A percentile compares a stretch with the other conserved stretches of the same genome.
These are phyloP conservation scores for Bos indicus DNA, from an alignment of 2,113 vertebrate genomes.

Conservation along the genomic window DNA sequence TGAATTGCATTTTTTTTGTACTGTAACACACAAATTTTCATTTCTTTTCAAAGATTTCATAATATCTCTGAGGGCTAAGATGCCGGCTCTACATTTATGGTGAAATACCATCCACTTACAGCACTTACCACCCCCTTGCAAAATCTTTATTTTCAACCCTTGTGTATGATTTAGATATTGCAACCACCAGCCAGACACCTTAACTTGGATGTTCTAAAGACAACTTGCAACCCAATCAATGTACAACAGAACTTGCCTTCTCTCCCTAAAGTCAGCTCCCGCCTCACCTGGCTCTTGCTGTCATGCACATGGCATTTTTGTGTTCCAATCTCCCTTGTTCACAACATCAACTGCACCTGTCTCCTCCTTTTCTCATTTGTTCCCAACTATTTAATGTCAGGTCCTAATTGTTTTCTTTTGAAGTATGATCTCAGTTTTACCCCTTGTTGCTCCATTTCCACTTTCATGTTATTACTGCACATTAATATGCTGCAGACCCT, in stretches of 20 bases:
- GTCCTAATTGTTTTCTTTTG: neutral
- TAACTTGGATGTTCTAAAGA: neutral
- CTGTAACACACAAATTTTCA: neutral
- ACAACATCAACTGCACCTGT: neutral
- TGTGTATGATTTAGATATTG: neutral
- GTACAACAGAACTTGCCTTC: neutral
- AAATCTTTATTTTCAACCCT: neutral
- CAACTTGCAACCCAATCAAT: neutral
- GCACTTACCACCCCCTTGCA: neutral
- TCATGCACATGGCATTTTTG: neutral
- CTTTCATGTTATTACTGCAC: neutral
- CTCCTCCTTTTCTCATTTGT: neutral
- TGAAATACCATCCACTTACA: neutral
- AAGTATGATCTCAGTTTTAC: neutral
- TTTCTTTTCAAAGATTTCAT: neutral
- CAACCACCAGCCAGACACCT: neutral
- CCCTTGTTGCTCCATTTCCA: neutral
- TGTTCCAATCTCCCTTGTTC: neutral
- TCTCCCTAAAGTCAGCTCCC: neutral
- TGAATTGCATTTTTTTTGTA: neutral
- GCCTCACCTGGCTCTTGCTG: neutral
- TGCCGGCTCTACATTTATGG: neutral
- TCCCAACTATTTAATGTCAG: neutral
- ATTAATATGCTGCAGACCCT: neutral
- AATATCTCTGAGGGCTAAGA: neutral